phyloP scores from a whole-genome alignment of 2,797 vertebrate genomes.

The Mareca strepera region DNA sequence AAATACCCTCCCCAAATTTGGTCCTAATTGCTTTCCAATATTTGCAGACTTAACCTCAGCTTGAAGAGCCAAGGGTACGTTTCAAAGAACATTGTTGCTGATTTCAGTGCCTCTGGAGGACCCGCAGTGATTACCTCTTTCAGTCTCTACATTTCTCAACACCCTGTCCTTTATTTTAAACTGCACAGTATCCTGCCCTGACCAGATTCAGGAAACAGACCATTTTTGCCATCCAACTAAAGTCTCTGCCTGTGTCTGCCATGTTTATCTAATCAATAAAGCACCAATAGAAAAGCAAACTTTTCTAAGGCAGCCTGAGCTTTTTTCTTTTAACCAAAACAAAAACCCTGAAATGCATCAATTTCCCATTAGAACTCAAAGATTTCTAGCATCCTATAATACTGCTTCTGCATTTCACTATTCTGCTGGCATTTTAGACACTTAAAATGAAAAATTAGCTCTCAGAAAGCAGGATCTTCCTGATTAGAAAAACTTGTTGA shows the following conservation, averaged over 20 bases:
- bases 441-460: constrained; percentile 41
- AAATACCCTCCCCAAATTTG: rapidly evolving
- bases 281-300: neutral
- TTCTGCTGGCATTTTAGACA: constrained; percentile 18
- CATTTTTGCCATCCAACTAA: neutral
- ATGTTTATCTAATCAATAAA: neutral
- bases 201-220: neutral
- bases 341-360: neutral
- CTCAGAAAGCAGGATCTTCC: constrained; percentile 33
- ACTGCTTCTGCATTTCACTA: neutral
- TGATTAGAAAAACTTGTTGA: constrained; percentile 49
- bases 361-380: neutral
- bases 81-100: neutral
- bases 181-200: rapidly evolving
- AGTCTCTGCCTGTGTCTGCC: neutral
- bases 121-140: neutral
- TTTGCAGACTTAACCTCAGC: neutral
- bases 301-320: neutral
- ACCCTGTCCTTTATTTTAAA: neutral
- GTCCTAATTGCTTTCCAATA: neutral
- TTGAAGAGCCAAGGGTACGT: neutral
- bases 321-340: neutral
- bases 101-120: neutral
- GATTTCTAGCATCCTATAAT: neutral
- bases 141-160: neutral